Evolutionary conservation across 2,797 vertebrate genomes (phyloP), one percentile per base, ranked within the genome.

Genomic region (Anguilla obscura): DNA sequence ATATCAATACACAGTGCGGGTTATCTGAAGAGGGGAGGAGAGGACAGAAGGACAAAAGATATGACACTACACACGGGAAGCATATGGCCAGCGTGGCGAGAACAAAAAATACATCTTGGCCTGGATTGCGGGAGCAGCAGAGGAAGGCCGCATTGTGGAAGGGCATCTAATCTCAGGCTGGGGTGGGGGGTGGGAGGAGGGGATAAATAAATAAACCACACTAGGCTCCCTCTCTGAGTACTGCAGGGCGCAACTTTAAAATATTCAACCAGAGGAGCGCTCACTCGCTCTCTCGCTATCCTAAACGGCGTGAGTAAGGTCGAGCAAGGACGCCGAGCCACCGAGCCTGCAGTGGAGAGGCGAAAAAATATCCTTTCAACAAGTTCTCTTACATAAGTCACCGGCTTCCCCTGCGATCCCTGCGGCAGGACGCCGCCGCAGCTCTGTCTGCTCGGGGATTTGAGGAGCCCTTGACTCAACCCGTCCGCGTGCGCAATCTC

Each of bases 281-380:
- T 50, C 50, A 1, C 50, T 50, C 5, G 5, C 50, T 9, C 50
- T 6, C n/a, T 45, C 84, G 36, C 48, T 18, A 69, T 45, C 50
- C 50, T 79, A 36, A 88, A 79, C 83, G 83, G 58, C 10, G 84
- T 50, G 56, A 56, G 85, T 80, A 93, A 95, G 93, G 94, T 95
- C 94, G 95, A 91, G 93, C 93, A 95, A 95, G 95, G 95, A 95
- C 95, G 33, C 91, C 93, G 30, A 60, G 54, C 50, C 48, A 18
- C 48, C 0, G 18, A n/a, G 83, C 84, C 52, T 5, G 36, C 56
- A 85, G 21, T 33, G 58, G 52, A 85, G 85, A 45, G 2, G 24
- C 40, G 1, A 33, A 30, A 69, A 36, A 45, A n/a, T 30, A 36
- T 74, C 50, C 69, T 36, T 36, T 58, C 48, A 54, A 33, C 63